These are phyloP conservation scores for Zaprionus ornatus DNA, from an alignment of 1,140 invertebrate species.

Conservation along the genomic window DNA sequence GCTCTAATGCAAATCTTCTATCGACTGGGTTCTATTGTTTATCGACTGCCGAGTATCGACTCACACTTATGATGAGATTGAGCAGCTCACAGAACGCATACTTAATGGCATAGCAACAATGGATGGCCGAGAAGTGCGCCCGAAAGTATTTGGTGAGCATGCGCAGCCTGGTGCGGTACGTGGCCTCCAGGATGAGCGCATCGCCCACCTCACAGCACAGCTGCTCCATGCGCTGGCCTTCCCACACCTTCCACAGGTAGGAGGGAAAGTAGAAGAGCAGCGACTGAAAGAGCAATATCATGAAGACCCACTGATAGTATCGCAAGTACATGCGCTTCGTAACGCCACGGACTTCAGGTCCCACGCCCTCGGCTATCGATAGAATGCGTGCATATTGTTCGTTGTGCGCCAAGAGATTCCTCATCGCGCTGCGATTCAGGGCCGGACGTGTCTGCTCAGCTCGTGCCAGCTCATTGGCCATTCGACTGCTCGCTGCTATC, in stretches of 20 bases:
- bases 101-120: conserved; percentile 88
- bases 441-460: not conserved
- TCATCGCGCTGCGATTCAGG: conserved; percentile 58
- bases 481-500: not conserved
- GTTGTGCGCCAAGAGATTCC: conserved; percentile 48
- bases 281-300: conserved; percentile 93
- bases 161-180: conserved; percentile 85
- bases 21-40: not conserved
- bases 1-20: no score
- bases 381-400: conserved; percentile 57
- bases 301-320: conserved; percentile 96
- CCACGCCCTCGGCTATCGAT: conserved; percentile 68
- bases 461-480: not conserved
- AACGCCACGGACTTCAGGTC: conserved; percentile 66
- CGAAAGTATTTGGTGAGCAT: conserved; percentile 85
- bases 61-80: conserved; percentile 88
- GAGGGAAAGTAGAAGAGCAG: conserved; percentile 89
- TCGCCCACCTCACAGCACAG: conserved; percentile 85
- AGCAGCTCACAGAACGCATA: conserved; percentile 90
- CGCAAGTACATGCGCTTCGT: conserved; percentile 88
- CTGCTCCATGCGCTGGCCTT: conserved; percentile 86
- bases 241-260: conserved; percentile 91
- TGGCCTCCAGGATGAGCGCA: conserved; percentile 80
- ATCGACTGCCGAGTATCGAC: conserved; percentile 13
- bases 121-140: conserved; percentile 85